These are phyloP conservation scores for Drosophila micromelanica DNA, from an alignment of 1,140 invertebrate genomes.

Conservation along the genomic window DNA sequence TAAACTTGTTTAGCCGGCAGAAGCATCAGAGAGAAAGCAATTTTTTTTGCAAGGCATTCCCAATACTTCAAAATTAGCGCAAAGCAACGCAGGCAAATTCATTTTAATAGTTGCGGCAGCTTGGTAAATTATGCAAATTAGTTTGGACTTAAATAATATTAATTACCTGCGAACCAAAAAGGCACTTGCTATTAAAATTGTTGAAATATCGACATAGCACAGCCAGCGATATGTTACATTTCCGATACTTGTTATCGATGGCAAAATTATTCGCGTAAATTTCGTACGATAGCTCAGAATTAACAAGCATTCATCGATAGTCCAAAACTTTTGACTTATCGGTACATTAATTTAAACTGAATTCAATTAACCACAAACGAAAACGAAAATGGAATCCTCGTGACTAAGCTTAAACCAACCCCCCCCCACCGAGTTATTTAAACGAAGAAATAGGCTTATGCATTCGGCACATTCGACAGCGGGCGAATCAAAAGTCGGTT, in stretches of 20 bases:
- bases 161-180: constrained; percentile 14
- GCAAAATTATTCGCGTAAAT: too few species aligned
- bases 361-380: too few species aligned
- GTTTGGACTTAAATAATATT: neutral
- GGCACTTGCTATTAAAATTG: constrained; percentile 13
- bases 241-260: constrained; percentile 8
- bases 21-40: neutral
- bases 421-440: too few species aligned
- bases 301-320: too few species aligned
- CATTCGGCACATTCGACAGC: too few species aligned
- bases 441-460: too few species aligned
- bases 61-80: neutral
- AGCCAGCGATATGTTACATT: neutral
- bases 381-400: too few species aligned
- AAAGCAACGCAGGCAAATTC: neutral
- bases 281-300: too few species aligned
- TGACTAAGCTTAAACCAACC: too few species aligned
- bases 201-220: neutral
- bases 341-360: too few species aligned
- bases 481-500: too few species aligned
- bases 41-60: neutral
- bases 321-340: too few species aligned
- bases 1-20: neutral
- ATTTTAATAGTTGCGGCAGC: neutral
- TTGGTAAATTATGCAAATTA: neutral